A percentile compares a stretch with the other conserved stretches of the same genome.
Evolutionary conservation across 2,888 invertebrate genomes (phyloP).

Genomic region (Acrocyrtus sp.): DNA sequence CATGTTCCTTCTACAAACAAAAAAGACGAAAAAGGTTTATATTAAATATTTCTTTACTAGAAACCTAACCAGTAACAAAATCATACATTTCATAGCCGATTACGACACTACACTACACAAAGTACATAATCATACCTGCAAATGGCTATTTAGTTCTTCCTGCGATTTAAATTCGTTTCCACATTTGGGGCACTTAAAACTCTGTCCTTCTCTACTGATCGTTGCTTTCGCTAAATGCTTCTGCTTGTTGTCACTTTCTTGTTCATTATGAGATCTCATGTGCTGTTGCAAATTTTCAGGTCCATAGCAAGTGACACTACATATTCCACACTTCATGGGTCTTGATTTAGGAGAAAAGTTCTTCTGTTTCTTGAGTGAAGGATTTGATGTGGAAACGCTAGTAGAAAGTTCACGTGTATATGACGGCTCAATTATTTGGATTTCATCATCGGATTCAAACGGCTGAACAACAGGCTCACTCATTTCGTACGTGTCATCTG

Average conservation of each 20-base stretch:
- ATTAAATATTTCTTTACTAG: not conserved
- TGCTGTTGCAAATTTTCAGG: conserved; percentile 22
- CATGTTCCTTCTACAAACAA: conserved; percentile 15
- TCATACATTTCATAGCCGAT: not conserved
- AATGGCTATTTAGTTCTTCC: conserved; percentile 5
- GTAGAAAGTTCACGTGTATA: not conserved
- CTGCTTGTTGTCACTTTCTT: not conserved
- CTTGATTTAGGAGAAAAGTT: conserved; percentile 23
- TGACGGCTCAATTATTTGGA: conserved; percentile 1
- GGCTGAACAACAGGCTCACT: not conserved
- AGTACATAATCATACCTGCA: conserved; percentile 4
- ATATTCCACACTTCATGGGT: conserved; percentile 27
- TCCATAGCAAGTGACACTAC: conserved; percentile 13
- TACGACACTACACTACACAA: not conserved
- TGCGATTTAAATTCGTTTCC: not conserved
- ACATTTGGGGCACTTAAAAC: no score
- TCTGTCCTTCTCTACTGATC: no score
- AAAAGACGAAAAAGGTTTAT: no score
- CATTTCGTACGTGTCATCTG: not conserved
- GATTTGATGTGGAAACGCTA: not conserved
- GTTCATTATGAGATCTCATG: conserved; percentile 23
- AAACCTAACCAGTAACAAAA: not conserved
- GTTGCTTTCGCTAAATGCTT: no score
- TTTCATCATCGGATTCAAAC: not conserved
- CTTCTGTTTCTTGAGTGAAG: not conserved